Evolutionary conservation across 2,888 invertebrate species (phyloP), one percentile per base, ranked within the genome.

Genomic region (Julus scanicus): DNA sequence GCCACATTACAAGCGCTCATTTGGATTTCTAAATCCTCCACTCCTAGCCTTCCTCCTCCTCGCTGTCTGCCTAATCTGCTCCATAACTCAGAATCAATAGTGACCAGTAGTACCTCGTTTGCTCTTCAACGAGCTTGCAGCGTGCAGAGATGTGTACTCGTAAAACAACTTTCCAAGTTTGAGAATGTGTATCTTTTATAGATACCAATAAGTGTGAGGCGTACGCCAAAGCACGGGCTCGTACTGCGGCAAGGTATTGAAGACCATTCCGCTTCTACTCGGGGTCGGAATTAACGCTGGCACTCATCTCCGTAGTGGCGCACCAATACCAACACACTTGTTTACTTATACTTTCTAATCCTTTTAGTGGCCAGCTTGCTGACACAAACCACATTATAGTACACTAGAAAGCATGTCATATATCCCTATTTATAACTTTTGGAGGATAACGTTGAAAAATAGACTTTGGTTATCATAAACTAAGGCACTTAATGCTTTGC

Each of bases 1-100:
- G 44, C 53, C 87, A 53, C 57, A 44, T 49, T 84, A 84, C 49
- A 84, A 84, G 49, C 40, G 53, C 88, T 88, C 88, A 40, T 80
- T 87, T 53, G 87, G 87, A 87, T 87, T 80, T 71, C 40, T 39
- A 53, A 88, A 84, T 88, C 84, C 53, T 37, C 17, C 84, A 49
- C 88, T 71, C 84, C 53, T 40, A n/a, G 29, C 71, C 87, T 57
- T 29, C 71, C 80, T 87, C 39, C 48, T 80, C 83, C n/a, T 40
- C 57, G 48, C 87, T 87, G 88, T 15, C 48, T 40, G 49, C 53
- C 88, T 84, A 84, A 88, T 88, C 88, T 88, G 71, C 44, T 40
- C 49, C 88, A 88, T 88, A 88, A 88, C 88, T 88, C 84, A 88
- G 88, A 88, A 88, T 88, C 88, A 88, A 84, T 84, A 84, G 88